Evolutionary conservation across 2,888 invertebrate genomes (phyloP), one percentile per base, ranked within the genome.

Genomic region (Ichneumoninae sp.): DNA sequence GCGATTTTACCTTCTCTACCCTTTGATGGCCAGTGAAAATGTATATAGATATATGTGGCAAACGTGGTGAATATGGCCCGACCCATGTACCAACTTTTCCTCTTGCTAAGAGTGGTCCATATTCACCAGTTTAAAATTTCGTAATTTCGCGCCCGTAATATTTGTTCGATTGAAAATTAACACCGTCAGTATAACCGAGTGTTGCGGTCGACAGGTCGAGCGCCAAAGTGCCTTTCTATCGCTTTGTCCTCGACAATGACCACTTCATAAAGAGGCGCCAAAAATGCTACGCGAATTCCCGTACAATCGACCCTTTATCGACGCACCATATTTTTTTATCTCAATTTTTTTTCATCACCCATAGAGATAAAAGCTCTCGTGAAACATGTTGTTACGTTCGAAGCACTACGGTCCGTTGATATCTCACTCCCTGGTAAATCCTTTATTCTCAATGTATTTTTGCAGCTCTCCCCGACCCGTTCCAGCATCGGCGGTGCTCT

Each of bases 101-200:
- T 47, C 3, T 47, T 13, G 3, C 44, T 47, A 0, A 4, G 4
- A 16, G 44, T 47, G 44, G 16, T 47, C 52, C 19, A 2, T 54
- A 16, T n/a, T 54, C 52, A 19, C 19, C 19, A 19, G 8, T 54
- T 54, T 7, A n/a, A 30, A 47, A 66, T 66, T 22, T 5, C 0
- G 36, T 19, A 47, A 66, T 66, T 26, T 66, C 40, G 52, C 8
- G 1, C 6, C 19, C 19, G 62, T n/a, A 33, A 22, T 50, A n/a
- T 66, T 50, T 40, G 66, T 54, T 76, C 40, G 52, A 75, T 75
- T 66, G 65, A 75, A 50, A 66, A 66, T 66, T 66, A 66, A 76
- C 36, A 26, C 65, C 65, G 62, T 16, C 62, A 8, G 47, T 65
- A 30, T 16, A 33, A 33, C 3, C n/a, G 54, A 30, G 30, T 62